A percentile compares a stretch with the other conserved stretches of the same genome.
Evolutionary conservation across 2,113 vertebrate genomes (phyloP).

Genomic region (Hemiscyllium ocellatum): DNA sequence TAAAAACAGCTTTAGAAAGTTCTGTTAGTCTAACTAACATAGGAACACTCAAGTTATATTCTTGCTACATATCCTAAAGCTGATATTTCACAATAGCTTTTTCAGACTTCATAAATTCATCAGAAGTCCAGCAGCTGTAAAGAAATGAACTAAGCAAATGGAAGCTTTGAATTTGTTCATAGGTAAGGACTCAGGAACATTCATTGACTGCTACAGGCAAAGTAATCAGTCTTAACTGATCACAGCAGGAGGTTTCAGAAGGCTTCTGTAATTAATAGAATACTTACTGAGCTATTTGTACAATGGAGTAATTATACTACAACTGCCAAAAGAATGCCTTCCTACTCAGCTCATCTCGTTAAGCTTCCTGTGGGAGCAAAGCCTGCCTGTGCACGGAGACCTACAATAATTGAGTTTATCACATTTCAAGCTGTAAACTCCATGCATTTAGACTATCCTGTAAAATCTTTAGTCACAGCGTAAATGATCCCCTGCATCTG

Average conservation of each 20-base stretch:
- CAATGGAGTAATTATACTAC: slow-evolving; percentile 44
- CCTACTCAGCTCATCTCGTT: slow-evolving; percentile 27
- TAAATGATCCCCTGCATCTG: not conserved
- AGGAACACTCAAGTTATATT: not conserved
- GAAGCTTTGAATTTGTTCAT: slow-evolving; percentile 21
- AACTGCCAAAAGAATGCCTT: slow-evolving; percentile 36
- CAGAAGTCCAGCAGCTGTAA: not conserved
- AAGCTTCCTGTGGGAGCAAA: not conserved
- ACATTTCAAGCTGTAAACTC: slow-evolving; percentile 24
- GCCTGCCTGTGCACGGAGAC: not conserved
- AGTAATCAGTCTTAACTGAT: slow-evolving; percentile 36
- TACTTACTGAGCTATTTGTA: slow-evolving; percentile 45
- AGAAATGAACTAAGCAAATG: not conserved
- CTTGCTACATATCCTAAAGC: not conserved
- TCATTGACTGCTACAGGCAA: slow-evolving; percentile 32
- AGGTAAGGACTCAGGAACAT: slow-evolving; percentile 12
- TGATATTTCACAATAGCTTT: not conserved
- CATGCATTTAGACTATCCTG: not conserved
- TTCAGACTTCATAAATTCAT: not conserved
- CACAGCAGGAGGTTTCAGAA: slow-evolving; percentile 40
- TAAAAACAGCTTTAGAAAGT: not conserved
- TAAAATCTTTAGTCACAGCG: not conserved
- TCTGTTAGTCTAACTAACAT: not conserved
- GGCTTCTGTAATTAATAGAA: slow-evolving; percentile 45
- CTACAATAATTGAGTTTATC: slow-evolving; percentile 24